Conservation (phyloP, 2,113 vertebrate genomes). For the Vulpes ferrilata region DNA sequence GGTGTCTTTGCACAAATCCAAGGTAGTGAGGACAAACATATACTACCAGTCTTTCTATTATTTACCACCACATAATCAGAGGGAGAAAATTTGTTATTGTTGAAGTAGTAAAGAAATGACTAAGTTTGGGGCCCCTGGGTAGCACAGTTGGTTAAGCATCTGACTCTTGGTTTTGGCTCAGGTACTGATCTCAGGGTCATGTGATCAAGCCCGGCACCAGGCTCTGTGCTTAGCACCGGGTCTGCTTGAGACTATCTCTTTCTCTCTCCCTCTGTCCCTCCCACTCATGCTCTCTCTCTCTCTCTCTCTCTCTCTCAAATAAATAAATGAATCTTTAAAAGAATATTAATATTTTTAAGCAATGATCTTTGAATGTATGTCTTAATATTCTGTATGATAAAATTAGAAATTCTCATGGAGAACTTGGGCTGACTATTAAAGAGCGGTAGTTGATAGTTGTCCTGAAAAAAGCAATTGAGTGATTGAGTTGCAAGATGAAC, state of each 20-base stretch:
- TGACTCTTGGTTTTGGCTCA: background rate
- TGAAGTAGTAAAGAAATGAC: background rate
- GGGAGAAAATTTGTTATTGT: background rate
- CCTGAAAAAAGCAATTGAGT: background rate
- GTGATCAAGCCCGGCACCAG: background rate
- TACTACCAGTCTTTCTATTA: background rate
- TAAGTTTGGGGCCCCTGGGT: background rate
- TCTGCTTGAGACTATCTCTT: background rate
- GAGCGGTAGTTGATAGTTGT: background rate
- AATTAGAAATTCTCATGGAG: background rate
- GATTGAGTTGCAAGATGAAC: background rate
- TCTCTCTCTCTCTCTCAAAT: background rate
- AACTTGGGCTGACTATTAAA: background rate
- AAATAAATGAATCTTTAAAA: background rate
- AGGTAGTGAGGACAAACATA: background rate
- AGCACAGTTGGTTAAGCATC: background rate
- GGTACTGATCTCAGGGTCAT: background rate
- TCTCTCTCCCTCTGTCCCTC: background rate
- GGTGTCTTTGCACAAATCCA: background rate
- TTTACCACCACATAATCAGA: background rate
- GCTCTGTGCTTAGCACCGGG: background rate
- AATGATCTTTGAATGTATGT: background rate
- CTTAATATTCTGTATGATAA: background rate
- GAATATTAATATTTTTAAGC: background rate
- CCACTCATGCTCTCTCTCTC: background rate